Evolutionary conservation across 2,113 vertebrate genomes (phyloP).

Genomic region (Odontophorus gujanensis): DNA sequence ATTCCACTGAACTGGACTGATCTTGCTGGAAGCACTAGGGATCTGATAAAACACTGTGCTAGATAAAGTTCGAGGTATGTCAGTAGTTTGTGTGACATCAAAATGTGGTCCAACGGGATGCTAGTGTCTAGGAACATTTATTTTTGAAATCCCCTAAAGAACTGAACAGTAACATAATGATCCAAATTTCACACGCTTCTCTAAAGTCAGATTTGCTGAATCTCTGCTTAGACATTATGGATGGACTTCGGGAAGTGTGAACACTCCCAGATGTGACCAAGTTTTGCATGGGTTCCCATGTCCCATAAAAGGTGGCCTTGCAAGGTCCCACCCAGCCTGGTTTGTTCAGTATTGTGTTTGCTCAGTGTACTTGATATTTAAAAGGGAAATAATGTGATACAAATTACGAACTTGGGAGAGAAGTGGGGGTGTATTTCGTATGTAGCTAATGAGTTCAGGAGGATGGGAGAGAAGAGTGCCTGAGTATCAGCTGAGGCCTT

Average conservation of each 20-base stretch:
- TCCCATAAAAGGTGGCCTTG: background rate
- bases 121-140: background rate
- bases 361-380: background rate
- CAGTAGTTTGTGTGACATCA: background rate
- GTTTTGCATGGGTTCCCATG: background rate
- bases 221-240: background rate
- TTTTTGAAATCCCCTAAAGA: background rate
- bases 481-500: background rate
- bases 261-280: background rate
- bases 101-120: background rate
- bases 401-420: background rate
- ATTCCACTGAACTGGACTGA: background rate
- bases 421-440: background rate
- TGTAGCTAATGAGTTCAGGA: background rate
- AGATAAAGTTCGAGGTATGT: background rate
- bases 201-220: background rate
- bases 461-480: background rate
- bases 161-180: background rate
- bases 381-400: background rate
- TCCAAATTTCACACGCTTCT: accelerated
- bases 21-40: background rate
- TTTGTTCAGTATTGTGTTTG: background rate
- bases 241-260: background rate
- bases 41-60: background rate
- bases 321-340: background rate